These are phyloP conservation scores for Pseudorhiza aurosa DNA, from an alignment of 30 jellyfish, hydroid and myxozoan genomes.

Conservation along the genomic window DNA sequence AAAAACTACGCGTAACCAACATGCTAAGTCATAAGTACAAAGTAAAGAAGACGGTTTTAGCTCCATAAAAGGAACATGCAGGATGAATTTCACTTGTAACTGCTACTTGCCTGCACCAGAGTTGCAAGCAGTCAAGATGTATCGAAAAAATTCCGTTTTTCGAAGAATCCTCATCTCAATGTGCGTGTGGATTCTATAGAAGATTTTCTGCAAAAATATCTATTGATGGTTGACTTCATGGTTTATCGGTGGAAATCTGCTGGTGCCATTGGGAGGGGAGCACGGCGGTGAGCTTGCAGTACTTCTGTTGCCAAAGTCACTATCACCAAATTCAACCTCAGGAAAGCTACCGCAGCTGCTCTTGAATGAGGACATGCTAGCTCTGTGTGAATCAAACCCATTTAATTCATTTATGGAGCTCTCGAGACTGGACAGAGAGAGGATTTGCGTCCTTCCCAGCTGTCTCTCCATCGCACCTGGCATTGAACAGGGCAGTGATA, in stretches of 20 bases:
- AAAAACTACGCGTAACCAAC: too few relatives aligned
- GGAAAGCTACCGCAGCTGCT: slow-evolving; percentile 46
- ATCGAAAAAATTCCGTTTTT: too few relatives aligned
- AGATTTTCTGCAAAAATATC: too few relatives aligned
- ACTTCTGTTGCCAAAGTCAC: slow-evolving; percentile 37
- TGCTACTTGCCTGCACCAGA: too few relatives aligned
- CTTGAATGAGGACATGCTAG: slow-evolving; percentile 32
- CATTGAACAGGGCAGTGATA: slow-evolving; percentile 6
- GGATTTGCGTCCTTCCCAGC: slow-evolving; percentile 4
- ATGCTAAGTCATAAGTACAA: too few relatives aligned
- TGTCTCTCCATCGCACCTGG: not conserved
- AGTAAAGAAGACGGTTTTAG: too few relatives aligned
- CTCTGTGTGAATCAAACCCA: not conserved
- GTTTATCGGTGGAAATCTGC: slow-evolving; percentile 30
- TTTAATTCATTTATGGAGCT: slow-evolving; percentile 14
- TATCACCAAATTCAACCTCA: slow-evolving; percentile 38
- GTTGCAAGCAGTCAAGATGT: too few relatives aligned
- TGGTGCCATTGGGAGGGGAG: not conserved
- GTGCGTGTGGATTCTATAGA: too few relatives aligned
- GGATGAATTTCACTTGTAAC: too few relatives aligned
- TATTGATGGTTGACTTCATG: not conserved
- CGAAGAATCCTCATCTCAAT: too few relatives aligned
- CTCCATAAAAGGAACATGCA: too few relatives aligned
- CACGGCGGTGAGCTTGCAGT: slow-evolving; percentile 3
- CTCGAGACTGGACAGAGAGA: slow-evolving; percentile 18